These are phyloP conservation scores for Chelon labrosus DNA, from an alignment of 2,797 vertebrate species.

Conservation along the genomic window DNA sequence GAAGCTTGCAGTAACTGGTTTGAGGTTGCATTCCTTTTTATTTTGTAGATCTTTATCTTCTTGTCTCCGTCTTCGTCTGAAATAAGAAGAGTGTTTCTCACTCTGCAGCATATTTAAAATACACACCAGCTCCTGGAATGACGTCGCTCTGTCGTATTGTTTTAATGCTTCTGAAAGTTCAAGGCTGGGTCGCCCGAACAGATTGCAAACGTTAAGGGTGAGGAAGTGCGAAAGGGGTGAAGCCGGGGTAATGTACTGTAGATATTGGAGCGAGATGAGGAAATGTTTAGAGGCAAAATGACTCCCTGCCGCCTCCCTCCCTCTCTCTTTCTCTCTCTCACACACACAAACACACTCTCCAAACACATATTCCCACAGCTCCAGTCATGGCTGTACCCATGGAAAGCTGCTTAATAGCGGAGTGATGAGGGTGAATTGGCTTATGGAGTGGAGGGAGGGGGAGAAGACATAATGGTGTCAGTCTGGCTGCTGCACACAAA, in stretches of 20 bases:
- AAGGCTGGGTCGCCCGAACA: slow-evolving; percentile 8
- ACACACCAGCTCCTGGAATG: slow-evolving; percentile 3
- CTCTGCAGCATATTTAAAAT: slow-evolving; percentile 6
- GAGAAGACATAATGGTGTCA: slow-evolving; percentile 75
- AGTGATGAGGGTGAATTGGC: slow-evolving; percentile 73
- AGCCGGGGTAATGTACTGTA: slow-evolving; percentile 10
- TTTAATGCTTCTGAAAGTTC: slow-evolving; percentile 43
- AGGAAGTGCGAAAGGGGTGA: background rate
- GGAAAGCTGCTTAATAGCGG: slow-evolving; percentile 72
- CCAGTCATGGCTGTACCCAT: slow-evolving; percentile 35
- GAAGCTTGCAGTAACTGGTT: background rate
- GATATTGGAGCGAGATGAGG: slow-evolving; percentile 30
- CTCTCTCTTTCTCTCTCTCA: too few relatives aligned
- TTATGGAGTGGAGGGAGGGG: slow-evolving; percentile 65
- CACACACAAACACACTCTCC: background rate
- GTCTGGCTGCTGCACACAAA: slow-evolving; percentile 40
- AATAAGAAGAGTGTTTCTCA: slow-evolving; percentile 20
- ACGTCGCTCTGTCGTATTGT: slow-evolving; percentile 25
- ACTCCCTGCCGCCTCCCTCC: slow-evolving; percentile 10
- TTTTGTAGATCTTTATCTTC: too few relatives aligned
- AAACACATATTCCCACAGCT: slow-evolving; percentile 25
- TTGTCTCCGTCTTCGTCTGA: too few relatives aligned
- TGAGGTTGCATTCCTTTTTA: background rate
- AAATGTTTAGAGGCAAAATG: background rate
- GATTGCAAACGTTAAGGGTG: slow-evolving; percentile 22